Conservation (phyloP, 2,113 vertebrate genomes). For the Lampris megalopsis region DNA sequence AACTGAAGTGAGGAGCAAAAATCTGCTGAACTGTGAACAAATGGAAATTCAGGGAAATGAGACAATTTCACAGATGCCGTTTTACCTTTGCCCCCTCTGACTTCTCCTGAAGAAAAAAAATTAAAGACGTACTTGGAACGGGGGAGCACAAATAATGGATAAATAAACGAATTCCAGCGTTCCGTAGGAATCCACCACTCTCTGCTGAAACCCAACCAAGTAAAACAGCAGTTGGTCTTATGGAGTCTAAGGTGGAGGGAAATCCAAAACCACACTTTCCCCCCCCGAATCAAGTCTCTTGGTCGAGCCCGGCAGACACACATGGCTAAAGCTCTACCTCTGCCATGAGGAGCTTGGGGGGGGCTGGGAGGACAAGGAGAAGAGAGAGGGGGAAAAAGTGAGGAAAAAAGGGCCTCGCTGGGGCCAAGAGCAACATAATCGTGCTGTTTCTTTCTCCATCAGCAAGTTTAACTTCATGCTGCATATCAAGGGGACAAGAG, state of each 20-base stretch:
- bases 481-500: constrained; percentile 49
- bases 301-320: constrained; percentile 55
- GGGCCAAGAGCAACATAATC: constrained; percentile 75
- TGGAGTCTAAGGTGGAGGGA: constrained; percentile 69
- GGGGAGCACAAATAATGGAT: constrained; percentile 54
- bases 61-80: constrained; percentile 33
- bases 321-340: constrained; percentile 55
- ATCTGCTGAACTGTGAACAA: not conserved
- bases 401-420: constrained; percentile 52
- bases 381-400: constrained; percentile 53
- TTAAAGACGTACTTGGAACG: constrained; percentile 44
- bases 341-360: constrained; percentile 52
- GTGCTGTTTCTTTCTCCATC: constrained; percentile 71
- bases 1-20: constrained; percentile 10
- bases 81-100: constrained; percentile 35
- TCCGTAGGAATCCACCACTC: constrained; percentile 71
- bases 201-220: constrained; percentile 76
- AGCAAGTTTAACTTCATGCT: constrained; percentile 73
- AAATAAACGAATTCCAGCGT: constrained; percentile 77
- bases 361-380: constrained; percentile 68
- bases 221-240: constrained; percentile 77
- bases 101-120: constrained; percentile 56
- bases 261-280: constrained; percentile 76
- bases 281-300: constrained; percentile 57
- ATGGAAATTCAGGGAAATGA: constrained; percentile 7